Base-by-base conservation (phyloP, 2,888 invertebrate species). In the Girardia tigrina region DNA sequence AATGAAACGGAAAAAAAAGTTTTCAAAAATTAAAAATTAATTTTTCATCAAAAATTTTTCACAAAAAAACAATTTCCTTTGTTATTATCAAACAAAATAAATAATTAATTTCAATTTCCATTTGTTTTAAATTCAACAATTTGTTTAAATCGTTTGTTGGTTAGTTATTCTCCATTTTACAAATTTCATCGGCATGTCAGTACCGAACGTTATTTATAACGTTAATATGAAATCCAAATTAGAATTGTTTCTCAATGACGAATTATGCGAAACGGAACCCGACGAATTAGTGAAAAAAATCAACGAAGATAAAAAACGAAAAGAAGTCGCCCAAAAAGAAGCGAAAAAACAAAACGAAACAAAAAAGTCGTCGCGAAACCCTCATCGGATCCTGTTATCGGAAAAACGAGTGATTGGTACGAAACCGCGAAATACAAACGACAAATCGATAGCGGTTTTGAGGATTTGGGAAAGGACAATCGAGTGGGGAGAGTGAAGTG, bases 81-180 rank as follows among this genome's bases (percentile, higher is more conserved):
- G n/a, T n/a, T n/a, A n/a, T n/a, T n/a, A n/a, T n/a, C n/a, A n/a
- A n/a, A n/a, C n/a, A n/a, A n/a, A n/a, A n/a, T n/a, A n/a, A n/a
- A n/a, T n/a, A n/a, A n/a, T n/a, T n/a, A n/a, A n/a, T n/a, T n/a
- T n/a, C n/a, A n/a, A n/a, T n/a, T n/a, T n/a, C n/a, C n/a, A n/a
- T n/a, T n/a, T n/a, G n/a, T n/a, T n/a, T n/a, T n/a, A n/a, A n/a
- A n/a, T n/a, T n/a, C n/a, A n/a, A n/a, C n/a, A n/a, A n/a, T n/a
- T 56, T 56, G 56, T 56, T 56, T 56, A 56, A 56, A 56, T 56
- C n/a, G 56, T 56, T n/a, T 56, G 56, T 56, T 56, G 56, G 56
- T 56, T 56, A 16, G 56, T 56, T 56, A 56, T 56, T 56, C 56
- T 56, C 56, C 56, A 56, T 56, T 56, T 56, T 56, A 56, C 56